A percentile compares a stretch with the other conserved stretches of the same genome.
Evolutionary conservation across 2,113 vertebrate species (phyloP).

Genomic region (Tursiops truncatus): DNA sequence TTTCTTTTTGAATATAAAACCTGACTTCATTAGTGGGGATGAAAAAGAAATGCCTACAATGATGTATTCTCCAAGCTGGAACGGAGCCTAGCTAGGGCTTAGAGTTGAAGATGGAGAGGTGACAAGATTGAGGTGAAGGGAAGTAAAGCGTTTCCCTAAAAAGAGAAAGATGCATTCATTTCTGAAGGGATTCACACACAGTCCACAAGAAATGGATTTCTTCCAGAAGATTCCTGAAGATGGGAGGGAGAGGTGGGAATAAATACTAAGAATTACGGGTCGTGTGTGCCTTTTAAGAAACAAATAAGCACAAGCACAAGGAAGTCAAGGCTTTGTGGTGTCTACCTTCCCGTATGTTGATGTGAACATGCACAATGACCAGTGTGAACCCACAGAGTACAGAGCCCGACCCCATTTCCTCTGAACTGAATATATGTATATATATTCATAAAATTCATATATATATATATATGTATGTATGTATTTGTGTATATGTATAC

Average conservation of each 20-base stretch:
- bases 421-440: not conserved
- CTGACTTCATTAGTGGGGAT: not conserved
- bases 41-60: not conserved
- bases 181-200: not conserved
- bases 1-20: not conserved
- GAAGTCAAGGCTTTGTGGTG: not conserved
- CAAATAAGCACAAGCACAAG: not conserved
- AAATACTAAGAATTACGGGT: not conserved
- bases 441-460: not conserved
- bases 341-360: not conserved
- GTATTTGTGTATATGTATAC: not conserved
- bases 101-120: not conserved
- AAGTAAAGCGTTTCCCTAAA: not conserved
- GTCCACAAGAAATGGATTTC: not conserved
- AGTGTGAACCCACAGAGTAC: not conserved
- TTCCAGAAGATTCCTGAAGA: not conserved
- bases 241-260: not conserved
- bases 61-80: not conserved
- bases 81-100: not conserved
- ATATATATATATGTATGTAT: not conserved
- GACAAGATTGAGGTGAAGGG: not conserved
- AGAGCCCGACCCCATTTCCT: not conserved
- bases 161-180: not conserved
- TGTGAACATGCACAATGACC: not conserved
- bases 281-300: not conserved